Percentiles rank a stretch among this genome's conserved stretches.
phyloP scores from a whole-genome alignment of 2,888 invertebrate genomes.

The Thereva unica region DNA sequence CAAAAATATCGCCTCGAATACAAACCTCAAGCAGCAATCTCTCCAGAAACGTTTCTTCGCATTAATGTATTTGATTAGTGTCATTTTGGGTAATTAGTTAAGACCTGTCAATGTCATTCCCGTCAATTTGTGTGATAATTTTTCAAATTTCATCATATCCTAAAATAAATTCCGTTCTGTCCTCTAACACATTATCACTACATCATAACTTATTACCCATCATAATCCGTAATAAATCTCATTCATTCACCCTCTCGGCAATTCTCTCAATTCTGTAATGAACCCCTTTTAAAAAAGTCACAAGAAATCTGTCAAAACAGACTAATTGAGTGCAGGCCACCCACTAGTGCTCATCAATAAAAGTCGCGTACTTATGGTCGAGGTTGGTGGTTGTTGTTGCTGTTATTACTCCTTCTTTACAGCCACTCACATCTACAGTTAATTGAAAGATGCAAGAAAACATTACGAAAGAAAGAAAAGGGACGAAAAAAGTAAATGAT shows the following conservation, averaged over 20 bases:
- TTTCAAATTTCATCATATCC: too few relatives aligned
- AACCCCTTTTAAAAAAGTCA: background rate
- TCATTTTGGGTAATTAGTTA: too few relatives aligned
- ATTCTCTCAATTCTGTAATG: background rate
- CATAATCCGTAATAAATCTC: background rate
- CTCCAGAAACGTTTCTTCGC: too few relatives aligned
- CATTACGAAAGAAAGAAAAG: too few relatives aligned
- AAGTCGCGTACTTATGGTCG: background rate
- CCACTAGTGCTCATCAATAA: background rate
- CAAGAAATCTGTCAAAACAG: slow-evolving; percentile 21
- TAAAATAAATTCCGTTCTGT: too few relatives aligned
- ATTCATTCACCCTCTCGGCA: background rate
- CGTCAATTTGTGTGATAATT: too few relatives aligned
- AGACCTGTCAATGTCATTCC: too few relatives aligned
- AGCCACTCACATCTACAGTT: background rate
- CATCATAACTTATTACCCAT: background rate
- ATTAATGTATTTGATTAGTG: too few relatives aligned
- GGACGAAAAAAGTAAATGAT: too few relatives aligned
- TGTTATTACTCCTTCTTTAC: background rate
- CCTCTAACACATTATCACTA: background rate
- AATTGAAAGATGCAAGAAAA: slow-evolving; percentile 10
- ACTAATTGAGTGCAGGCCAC: slow-evolving; percentile 21
- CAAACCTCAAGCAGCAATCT: too few relatives aligned
- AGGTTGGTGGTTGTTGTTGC: background rate
- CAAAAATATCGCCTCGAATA: too few relatives aligned